phyloP scores from a whole-genome alignment of 2,888 invertebrate species.

The Kryphioiulus occultus region DNA sequence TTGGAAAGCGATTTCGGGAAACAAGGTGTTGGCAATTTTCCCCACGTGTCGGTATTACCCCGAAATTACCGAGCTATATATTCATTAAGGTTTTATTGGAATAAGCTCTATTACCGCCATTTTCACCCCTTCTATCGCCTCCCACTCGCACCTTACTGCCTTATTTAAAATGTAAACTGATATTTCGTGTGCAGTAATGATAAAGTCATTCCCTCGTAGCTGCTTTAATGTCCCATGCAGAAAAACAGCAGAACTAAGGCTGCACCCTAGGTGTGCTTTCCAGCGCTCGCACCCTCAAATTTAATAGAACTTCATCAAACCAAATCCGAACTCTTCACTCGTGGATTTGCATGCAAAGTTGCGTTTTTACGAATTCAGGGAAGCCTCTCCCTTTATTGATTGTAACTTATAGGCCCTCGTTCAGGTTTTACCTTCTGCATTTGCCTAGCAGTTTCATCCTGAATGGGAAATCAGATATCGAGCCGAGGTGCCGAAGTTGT shows the following conservation, averaged over 20 bases:
- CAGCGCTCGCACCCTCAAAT: slow-evolving; percentile 27
- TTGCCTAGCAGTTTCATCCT: not conserved
- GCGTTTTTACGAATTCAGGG: not conserved
- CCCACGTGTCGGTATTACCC: not conserved
- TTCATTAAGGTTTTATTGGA: slow-evolving; percentile 18
- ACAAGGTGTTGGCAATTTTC: not conserved
- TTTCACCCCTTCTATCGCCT: not conserved
- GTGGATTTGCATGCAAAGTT: slow-evolving; percentile 24
- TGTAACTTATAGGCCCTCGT: not conserved
- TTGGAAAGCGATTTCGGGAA: not conserved
- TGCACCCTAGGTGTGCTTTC: slow-evolving; percentile 24
- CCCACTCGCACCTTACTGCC: not conserved
- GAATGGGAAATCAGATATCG: not conserved
- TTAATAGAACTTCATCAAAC: slow-evolving; percentile 36
- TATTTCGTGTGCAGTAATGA: not conserved
- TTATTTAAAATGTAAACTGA: slow-evolving; percentile 8
- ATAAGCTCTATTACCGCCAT: not conserved
- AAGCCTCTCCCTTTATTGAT: slow-evolving; percentile 35
- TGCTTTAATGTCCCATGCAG: slow-evolving; percentile 10
- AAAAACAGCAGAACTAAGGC: not conserved
- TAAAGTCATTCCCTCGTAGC: not conserved
- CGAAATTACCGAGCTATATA: not conserved
- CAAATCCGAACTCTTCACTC: slow-evolving; percentile 21
- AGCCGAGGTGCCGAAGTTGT: too few relatives aligned
- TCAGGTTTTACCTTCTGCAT: not conserved